Evolutionary conservation across 2,113 vertebrate species (phyloP).

Genomic region (Syngnathus typhle): DNA sequence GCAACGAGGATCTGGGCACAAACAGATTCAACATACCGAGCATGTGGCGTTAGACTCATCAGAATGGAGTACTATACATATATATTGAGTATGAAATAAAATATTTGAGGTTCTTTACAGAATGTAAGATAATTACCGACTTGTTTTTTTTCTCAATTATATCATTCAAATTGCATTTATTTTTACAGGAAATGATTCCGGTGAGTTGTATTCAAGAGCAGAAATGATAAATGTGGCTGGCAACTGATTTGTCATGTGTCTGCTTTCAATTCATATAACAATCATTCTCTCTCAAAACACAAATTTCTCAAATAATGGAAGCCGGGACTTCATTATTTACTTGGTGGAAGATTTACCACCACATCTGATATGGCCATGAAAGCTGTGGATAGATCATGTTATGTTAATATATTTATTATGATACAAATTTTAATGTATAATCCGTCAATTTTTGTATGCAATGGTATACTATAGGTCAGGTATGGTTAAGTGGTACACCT

Average conservation of each 20-base stretch:
- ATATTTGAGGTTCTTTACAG: constrained; percentile 17
- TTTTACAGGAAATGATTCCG: constrained; percentile 35
- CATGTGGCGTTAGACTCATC: constrained; percentile 30
- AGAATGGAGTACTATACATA: constrained; percentile 35
- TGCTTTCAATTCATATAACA: neutral
- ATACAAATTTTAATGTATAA: neutral
- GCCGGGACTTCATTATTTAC: neutral
- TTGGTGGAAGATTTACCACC: neutral
- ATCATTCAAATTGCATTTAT: constrained; percentile 29
- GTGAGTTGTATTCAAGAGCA: constrained; percentile 21
- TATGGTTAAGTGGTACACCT: too few relatives aligned
- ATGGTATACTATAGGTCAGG: too few relatives aligned
- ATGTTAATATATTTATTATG: neutral
- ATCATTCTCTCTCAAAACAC: neutral
- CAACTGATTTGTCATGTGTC: constrained; percentile 12
- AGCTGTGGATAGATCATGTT: neutral
- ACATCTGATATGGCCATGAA: neutral
- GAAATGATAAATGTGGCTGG: constrained; percentile 23
- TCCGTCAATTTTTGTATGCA: neutral
- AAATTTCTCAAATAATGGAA: neutral
- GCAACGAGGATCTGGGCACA: constrained; percentile 24
- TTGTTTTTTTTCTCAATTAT: constrained; percentile 17
- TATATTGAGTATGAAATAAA: neutral
- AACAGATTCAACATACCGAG: constrained; percentile 46
- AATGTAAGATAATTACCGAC: constrained; percentile 10